phyloP scores from a whole-genome alignment of 2,113 vertebrate genomes.

The Serinus canaria region DNA sequence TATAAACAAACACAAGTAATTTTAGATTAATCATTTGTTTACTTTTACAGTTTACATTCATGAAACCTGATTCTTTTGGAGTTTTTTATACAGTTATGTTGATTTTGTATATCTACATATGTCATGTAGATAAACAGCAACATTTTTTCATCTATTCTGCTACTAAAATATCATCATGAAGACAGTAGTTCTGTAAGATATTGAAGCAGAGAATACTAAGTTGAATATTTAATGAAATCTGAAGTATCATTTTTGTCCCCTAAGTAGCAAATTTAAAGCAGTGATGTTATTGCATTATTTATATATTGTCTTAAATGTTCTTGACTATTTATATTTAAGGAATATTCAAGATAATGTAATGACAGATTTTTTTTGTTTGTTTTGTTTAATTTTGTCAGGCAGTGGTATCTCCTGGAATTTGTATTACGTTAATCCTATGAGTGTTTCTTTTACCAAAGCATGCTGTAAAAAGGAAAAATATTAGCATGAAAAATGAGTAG shows the following conservation, averaged over 20 bases:
- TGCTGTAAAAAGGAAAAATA: neutral
- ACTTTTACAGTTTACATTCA: neutral
- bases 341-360: neutral
- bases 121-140: neutral
- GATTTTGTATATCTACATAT: neutral
- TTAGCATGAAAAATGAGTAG: neutral
- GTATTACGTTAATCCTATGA: neutral
- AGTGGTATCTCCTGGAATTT: neutral
- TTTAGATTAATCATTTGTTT: neutral
- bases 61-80: neutral
- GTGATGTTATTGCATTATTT: neutral
- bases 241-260: neutral
- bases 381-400: neutral
- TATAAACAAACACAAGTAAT: neutral
- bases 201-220: neutral
- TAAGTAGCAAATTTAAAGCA: neutral
- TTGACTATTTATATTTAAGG: neutral
- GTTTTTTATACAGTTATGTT: neutral
- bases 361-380: fast-evolving
- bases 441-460: neutral
- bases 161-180: neutral
- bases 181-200: neutral
- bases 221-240: neutral
- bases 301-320: neutral
- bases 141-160: neutral